Evolutionary conservation across 2,797 vertebrate genomes (phyloP).

Genomic region (Pelodytes ibericus): DNA sequence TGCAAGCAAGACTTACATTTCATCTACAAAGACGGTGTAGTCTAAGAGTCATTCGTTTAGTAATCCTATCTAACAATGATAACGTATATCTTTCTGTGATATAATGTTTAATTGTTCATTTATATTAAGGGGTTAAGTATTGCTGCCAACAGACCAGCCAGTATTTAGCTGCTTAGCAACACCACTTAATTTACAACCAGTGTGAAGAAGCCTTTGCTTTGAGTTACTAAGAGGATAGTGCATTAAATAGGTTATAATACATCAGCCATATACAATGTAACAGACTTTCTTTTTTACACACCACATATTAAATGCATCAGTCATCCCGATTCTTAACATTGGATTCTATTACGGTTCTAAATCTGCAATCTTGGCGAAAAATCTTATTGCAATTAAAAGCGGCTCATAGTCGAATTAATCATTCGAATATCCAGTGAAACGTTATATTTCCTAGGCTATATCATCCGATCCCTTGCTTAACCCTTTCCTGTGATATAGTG

Average conservation of each 20-base stretch:
- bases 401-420: constrained; percentile 12
- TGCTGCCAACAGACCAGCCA: background rate
- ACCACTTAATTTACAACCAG: constrained; percentile 16
- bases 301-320: constrained; percentile 53
- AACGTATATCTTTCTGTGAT: background rate
- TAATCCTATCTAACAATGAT: background rate
- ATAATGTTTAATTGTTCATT: background rate
- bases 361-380: constrained; percentile 43
- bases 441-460: constrained; percentile 10
- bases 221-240: constrained; percentile 16
- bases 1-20: constrained; percentile 19
- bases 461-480: background rate
- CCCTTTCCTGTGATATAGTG: background rate
- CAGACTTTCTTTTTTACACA: constrained; percentile 24
- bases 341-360: constrained; percentile 49
- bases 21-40: background rate
- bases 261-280: constrained; percentile 32
- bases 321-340: constrained; percentile 43
- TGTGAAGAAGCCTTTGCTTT: constrained; percentile 13
- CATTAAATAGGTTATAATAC: constrained; percentile 36
- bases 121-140: constrained; percentile 5
- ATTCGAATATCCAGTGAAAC: constrained; percentile 12
- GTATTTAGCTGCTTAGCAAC: background rate
- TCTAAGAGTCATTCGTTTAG: background rate
- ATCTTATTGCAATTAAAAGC: constrained; percentile 47